phyloP scores from a whole-genome alignment of 2,888 invertebrate species.

The Lomographa bimaculata region DNA sequence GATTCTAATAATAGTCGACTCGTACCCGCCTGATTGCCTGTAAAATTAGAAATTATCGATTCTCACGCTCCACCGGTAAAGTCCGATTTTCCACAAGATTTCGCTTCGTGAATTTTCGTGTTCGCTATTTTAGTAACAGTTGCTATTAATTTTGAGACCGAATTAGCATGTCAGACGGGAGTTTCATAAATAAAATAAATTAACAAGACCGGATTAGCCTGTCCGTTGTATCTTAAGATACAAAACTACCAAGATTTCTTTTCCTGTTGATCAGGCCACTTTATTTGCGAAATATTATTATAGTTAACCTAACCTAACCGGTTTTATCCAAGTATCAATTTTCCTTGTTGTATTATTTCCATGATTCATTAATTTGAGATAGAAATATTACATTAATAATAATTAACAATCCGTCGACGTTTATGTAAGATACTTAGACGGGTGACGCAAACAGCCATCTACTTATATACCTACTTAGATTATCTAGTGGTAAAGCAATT shows the following conservation, averaged over 20 bases:
- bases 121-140: conserved; percentile 20
- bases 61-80: conserved; percentile 38
- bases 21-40: conserved; percentile 12
- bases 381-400: conserved; percentile 36
- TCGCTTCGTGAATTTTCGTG: conserved; percentile 8
- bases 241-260: conserved; percentile 48
- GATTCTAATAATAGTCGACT: conserved; percentile 3
- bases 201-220: conserved; percentile 35
- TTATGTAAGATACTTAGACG: conserved; percentile 16
- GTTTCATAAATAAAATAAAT: conserved; percentile 31
- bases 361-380: conserved; percentile 37
- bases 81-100: conserved; percentile 11
- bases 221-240: conserved; percentile 22
- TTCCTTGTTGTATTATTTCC: conserved; percentile 37
- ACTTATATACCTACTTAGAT: conserved; percentile 17
- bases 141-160: conserved; percentile 21
- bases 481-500: not conserved
- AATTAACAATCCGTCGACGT: conserved; percentile 23
- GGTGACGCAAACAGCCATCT: conserved; percentile 6
- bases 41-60: conserved; percentile 24
- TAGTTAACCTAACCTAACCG: conserved; percentile 27
- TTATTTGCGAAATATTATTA: conserved; percentile 31
- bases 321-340: conserved; percentile 41
- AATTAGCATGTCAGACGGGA: conserved; percentile 17
- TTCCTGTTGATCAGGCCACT: conserved; percentile 50